Evolutionary conservation across 2,113 vertebrate species (phyloP), one percentile per base, ranked within the genome.

Genomic region (Natator depressus): DNA sequence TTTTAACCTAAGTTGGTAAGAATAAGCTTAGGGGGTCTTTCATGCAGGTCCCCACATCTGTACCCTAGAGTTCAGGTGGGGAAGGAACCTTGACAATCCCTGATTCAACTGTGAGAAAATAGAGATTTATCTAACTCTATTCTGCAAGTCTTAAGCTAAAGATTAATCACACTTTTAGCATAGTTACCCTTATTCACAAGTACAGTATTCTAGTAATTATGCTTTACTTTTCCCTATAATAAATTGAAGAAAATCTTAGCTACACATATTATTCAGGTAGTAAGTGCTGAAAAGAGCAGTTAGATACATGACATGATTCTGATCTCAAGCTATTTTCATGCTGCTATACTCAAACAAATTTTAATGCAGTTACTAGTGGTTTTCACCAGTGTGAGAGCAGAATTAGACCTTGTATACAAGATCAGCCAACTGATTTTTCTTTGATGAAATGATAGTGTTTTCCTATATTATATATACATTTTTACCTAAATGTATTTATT

Each of bases 31-130:
- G 42, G 42, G 42, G 42, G 42, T 42, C 42, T 42, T 42, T 42
- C 5, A 42, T 42, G 5, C 42, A 42, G 42, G 42, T 42, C 42
- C 42, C 42, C 42, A 42, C 42, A 42, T 42, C 42, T 42, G 42
- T 42, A 42, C 42, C 42, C 42, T 42, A 42, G 42, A 42, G 42
- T 5, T 42, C 42, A 42, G 42, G 42, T 42, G 42, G 42, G 42
- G 42, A 42, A 42, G 42, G 5, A 42, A 42, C 42, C 42, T 42
- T 42, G 42, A 42, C 42, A 42, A 42, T 42, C 42, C 84, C 80
- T 85, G 75, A 91, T 90, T 91, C 79, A 93, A 89, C 82, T 89
- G 80, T 90, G 91, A 78, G 81, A 88, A 90, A 91, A 93, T 19
- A 83, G 14, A 91, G 55, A 86, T 24, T 93, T 89, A 85, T 49